Evolutionary conservation across 2,888 invertebrate species (phyloP).

Genomic region (Sarcophaga caerulescens): DNA sequence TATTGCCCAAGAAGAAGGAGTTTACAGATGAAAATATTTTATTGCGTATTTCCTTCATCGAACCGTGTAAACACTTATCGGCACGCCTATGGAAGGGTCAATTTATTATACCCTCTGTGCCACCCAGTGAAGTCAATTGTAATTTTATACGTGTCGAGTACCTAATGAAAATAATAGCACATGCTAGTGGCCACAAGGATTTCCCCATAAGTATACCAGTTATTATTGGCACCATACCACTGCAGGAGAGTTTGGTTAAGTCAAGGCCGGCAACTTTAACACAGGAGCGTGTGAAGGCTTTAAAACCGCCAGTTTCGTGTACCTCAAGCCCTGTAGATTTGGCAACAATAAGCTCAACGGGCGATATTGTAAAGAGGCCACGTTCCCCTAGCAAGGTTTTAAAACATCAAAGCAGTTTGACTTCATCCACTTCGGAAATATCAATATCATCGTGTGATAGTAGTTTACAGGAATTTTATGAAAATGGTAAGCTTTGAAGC

Average conservation of each 20-base stretch:
- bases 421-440: conserved; percentile 42
- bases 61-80: conserved; percentile 64
- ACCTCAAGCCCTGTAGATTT: conserved; percentile 61
- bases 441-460: conserved; percentile 49
- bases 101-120: conserved; percentile 69
- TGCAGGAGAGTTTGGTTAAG: conserved; percentile 66
- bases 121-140: conserved; percentile 66
- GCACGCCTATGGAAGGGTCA: conserved; percentile 69
- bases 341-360: neutral
- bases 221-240: conserved; percentile 72
- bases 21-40: conserved; percentile 57
- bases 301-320: conserved; percentile 38
- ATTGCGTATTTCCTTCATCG: conserved; percentile 49
- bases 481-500: conserved; percentile 31
- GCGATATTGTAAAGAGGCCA: conserved; percentile 2
- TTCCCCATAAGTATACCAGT: conserved; percentile 68
- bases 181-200: conserved; percentile 64
- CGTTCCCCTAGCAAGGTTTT: conserved; percentile 35
- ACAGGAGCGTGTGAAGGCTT: conserved; percentile 55
- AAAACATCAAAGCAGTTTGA: conserved; percentile 32
- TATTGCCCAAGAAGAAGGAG: conserved; percentile 57
- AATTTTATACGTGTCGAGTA: conserved; percentile 69
- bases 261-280: conserved; percentile 62
- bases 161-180: conserved; percentile 63
- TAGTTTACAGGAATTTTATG: conserved; percentile 47